These are phyloP conservation scores for Anabas testudineus DNA, from an alignment of 2,797 vertebrate genomes.

Conservation along the genomic window DNA sequence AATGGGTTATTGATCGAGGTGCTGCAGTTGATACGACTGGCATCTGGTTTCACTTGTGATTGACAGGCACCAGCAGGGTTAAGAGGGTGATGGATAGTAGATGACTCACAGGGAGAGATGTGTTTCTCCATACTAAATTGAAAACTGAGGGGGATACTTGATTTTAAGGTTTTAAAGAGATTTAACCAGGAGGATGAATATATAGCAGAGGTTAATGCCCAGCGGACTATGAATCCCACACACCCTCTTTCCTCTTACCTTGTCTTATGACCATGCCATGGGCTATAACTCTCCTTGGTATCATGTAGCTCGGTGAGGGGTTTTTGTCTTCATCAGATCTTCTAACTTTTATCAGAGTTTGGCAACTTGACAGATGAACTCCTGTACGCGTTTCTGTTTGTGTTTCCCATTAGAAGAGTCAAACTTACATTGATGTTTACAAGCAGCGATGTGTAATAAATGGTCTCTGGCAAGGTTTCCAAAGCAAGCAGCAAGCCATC, in stretches of 20 bases:
- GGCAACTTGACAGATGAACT: conserved; percentile 45
- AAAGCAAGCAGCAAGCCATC: conserved; percentile 49
- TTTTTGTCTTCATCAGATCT: conserved; percentile 47
- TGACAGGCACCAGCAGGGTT: conserved; percentile 54
- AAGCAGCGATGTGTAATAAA: conserved; percentile 65
- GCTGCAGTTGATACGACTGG: conserved; percentile 50
- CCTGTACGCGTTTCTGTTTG: conserved; percentile 47
- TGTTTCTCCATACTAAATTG: conserved; percentile 28
- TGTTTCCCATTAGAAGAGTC: conserved; percentile 53
- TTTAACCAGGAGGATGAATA: conserved; percentile 6
- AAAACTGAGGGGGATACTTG: conserved; percentile 9
- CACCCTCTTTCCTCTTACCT: not conserved
- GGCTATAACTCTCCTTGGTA: conserved; percentile 17
- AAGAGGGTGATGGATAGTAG: conserved; percentile 46
- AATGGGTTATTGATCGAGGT: conserved; percentile 72
- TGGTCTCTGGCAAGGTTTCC: conserved; percentile 56
- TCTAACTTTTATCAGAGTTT: conserved; percentile 47
- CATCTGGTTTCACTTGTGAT: conserved; percentile 67
- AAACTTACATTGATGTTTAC: conserved; percentile 61
- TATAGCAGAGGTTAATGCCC: conserved; percentile 1
- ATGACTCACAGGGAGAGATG: conserved; percentile 30
- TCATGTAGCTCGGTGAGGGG: conserved; percentile 28
- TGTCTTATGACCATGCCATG: conserved; percentile 21
- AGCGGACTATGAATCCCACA: not conserved
- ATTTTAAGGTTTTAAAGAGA: conserved; percentile 30